Evolutionary conservation across 37 sponge, comb jelly and placozoan genomes (phyloP).

Genomic region (Axinella damicornis): DNA sequence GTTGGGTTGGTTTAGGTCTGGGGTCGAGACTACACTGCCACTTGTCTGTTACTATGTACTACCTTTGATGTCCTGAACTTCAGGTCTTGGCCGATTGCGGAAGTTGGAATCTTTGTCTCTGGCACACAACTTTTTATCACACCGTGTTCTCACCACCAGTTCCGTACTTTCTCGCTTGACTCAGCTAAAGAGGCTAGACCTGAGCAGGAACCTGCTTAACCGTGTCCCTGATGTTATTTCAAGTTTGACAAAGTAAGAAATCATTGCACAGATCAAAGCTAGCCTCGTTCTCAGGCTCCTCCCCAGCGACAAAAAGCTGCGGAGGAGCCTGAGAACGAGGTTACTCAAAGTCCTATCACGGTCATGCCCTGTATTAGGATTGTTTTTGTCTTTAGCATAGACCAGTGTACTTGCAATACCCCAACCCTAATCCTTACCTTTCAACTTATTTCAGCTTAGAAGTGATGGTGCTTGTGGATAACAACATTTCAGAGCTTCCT

Average conservation of each 20-base stretch:
- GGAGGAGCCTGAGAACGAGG: no score
- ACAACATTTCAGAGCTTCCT: constrained; percentile 51
- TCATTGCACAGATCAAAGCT: no score
- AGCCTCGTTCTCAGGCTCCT: no score
- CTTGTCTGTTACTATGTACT: not conserved
- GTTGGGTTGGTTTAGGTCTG: no score
- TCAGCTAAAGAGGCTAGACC: constrained; percentile 42
- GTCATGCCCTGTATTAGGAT: no score
- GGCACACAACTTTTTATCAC: constrained; percentile 47
- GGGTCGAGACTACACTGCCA: no score
- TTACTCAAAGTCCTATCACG: no score
- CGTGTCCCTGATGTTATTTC: constrained; percentile 22
- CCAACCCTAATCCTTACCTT: no score
- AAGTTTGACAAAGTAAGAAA: constrained; percentile 22
- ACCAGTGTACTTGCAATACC: no score
- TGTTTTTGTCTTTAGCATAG: no score
- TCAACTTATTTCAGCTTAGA: constrained; percentile 29
- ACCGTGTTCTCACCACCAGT: not conserved
- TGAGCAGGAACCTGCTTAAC: constrained; percentile 41
- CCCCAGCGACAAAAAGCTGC: no score
- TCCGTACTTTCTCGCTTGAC: constrained; percentile 3
- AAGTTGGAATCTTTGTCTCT: constrained; percentile 46
- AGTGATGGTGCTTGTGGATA: constrained; percentile 37
- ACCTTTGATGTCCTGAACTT: no score
- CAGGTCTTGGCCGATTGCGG: constrained; percentile 18